A percentile compares a stretch with the other conserved stretches of the same genome.
These are phyloP conservation scores for Manis crassicaudata DNA, from an alignment of 2,797 vertebrate genomes.

Conservation along the genomic window DNA sequence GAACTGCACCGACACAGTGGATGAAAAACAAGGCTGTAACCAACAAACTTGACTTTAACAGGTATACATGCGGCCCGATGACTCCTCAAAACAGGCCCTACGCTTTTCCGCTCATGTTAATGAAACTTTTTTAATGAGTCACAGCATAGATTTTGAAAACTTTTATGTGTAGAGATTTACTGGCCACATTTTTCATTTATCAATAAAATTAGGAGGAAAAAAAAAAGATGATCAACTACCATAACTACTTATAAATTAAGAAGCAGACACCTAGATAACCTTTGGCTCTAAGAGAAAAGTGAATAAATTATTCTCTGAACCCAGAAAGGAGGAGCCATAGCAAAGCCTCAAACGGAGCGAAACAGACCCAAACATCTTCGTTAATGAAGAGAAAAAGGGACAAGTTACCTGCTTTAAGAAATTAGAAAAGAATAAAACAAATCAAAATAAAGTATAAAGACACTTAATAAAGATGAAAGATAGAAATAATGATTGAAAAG, in stretches of 20 bases:
- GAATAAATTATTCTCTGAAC: background rate
- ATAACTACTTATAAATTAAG: background rate
- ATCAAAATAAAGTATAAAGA: background rate
- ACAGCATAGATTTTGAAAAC: background rate
- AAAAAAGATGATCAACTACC: background rate
- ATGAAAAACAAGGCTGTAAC: background rate
- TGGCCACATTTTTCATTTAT: background rate
- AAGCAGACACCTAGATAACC: background rate
- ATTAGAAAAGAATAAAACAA: background rate
- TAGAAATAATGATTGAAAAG: background rate
- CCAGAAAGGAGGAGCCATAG: background rate
- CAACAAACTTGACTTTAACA: background rate
- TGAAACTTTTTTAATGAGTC: background rate
- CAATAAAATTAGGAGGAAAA: background rate
- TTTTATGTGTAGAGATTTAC: background rate
- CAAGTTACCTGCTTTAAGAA: background rate
- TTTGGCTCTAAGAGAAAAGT: background rate
- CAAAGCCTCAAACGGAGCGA: background rate
- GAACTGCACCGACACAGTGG: background rate
- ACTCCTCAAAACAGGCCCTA: background rate
- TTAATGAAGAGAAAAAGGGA: background rate
- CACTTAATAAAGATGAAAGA: background rate
- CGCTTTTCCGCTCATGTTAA: background rate
- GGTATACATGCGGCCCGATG: accelerated
- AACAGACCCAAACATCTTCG: background rate